Percentiles rank a stretch among this genome's conserved stretches.
Evolutionary conservation across 2,888 invertebrate species (phyloP).

Genomic region (Leucoptera coffeella): DNA sequence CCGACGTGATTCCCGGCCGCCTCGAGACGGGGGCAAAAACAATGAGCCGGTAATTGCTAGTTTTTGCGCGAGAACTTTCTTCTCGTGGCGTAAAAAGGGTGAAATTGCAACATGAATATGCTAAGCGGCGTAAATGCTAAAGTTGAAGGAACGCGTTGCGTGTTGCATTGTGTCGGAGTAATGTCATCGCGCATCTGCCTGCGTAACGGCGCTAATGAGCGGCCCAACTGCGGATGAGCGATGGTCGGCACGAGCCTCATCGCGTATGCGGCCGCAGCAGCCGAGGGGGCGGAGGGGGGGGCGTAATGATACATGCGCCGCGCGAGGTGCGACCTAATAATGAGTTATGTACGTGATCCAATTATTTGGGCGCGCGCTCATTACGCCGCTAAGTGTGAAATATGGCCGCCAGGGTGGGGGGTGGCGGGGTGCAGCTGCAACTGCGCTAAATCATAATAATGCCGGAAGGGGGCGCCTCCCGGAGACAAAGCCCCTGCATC

Average conservation of each 20-base stretch:
- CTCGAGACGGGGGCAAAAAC: too few relatives aligned
- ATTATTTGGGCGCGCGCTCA: slow-evolving; percentile 55
- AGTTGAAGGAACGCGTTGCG: slow-evolving; percentile 20
- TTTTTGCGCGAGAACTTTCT: slow-evolving; percentile 50
- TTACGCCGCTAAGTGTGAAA: slow-evolving; percentile 56
- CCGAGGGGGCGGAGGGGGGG: slow-evolving; percentile 9
- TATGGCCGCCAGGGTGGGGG: slow-evolving; percentile 20
- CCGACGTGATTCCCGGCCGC: too few relatives aligned
- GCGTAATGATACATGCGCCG: slow-evolving; percentile 45
- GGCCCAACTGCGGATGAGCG: too few relatives aligned
- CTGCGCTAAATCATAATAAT: slow-evolving; percentile 40
- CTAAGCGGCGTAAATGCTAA: slow-evolving; percentile 38
- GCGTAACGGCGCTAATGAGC: too few relatives aligned
- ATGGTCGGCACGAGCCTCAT: too few relatives aligned
- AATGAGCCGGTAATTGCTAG: too few relatives aligned
- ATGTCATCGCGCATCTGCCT: too few relatives aligned
- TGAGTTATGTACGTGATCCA: slow-evolving; percentile 57
- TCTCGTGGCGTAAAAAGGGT: slow-evolving; percentile 44
- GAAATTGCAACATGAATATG: slow-evolving; percentile 46
- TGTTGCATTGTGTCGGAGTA: too few relatives aligned
- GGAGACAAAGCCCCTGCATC: neutral
- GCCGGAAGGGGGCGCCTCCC: too few relatives aligned
- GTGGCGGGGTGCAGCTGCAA: slow-evolving; percentile 28
- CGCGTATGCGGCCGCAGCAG: too few relatives aligned
- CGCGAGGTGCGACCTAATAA: slow-evolving; percentile 51